Evolutionary conservation across 2,888 invertebrate species (phyloP), one percentile per base, ranked within the genome.

Genomic region (Apodemia hepburni): DNA sequence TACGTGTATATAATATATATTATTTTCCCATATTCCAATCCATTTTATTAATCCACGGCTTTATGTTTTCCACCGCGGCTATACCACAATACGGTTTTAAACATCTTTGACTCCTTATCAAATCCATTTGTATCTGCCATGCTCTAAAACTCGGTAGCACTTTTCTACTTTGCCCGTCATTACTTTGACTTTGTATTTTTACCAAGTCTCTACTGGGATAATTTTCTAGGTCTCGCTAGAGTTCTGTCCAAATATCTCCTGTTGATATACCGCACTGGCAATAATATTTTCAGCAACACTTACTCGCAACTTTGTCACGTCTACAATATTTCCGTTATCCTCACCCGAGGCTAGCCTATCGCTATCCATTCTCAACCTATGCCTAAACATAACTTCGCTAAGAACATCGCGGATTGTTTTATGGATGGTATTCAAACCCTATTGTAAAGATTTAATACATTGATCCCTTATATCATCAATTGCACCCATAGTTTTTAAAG

Each of bases 391-490:
- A 0, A 73, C 65, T 47, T 76, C 69, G 17, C 71, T 68, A 9
- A 74, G 75, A 8, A 72, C 68, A 8, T 70, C 69, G 27, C 68
- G 65, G 5, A 66, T 74, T 45, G 71, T 73, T 61, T 67, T 69
- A 51, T 73, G 71, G 0, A 65, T 27, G 61, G 75, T 71, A 61
- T 76, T 78, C 9, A 77, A 63, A 3, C 71, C 78, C 67, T 74
- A 75, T 17, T 76, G 70, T 58, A 76, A 64, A 0, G 65, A 63
- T 22, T 70, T 72, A 7, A 78, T 60, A 49, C 62, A 66, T 22
- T 69, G 63, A 38, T 75, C 76, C 78, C 78, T 78, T 9, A 54
- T 66, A 54, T 68, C 68, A 17, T 78, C 73, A 1, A 64, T 58
- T 0, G 71, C 72, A 0, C 70, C 72, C 59, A 70, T 70, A 6